A percentile compares a stretch with the other conserved stretches of the same genome.
These are phyloP conservation scores for Pentalonia nigronervosa DNA, from an alignment of 1,140 invertebrate genomes.

Conservation along the genomic window DNA sequence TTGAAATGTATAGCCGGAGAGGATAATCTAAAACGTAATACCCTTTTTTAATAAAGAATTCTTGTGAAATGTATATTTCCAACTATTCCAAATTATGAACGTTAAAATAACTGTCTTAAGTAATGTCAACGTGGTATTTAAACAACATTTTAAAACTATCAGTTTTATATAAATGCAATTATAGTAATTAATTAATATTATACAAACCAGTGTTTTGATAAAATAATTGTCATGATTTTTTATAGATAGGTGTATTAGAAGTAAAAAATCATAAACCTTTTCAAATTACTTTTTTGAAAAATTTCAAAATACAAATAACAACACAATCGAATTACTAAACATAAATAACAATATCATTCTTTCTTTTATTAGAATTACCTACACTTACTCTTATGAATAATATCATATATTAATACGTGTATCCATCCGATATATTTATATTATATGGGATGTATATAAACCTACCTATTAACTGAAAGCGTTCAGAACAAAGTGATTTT, in stretches of 20 bases:
- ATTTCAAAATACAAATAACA: neutral
- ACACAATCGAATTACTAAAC: neutral
- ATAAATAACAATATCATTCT: neutral
- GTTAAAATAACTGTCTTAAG: neutral
- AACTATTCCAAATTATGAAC: slow-evolving; percentile 22
- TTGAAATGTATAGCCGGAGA: neutral
- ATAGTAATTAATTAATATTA: neutral
- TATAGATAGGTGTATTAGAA: neutral
- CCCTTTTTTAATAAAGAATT: slow-evolving; percentile 46
- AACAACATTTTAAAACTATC: neutral
- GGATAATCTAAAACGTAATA: neutral
- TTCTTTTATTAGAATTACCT: neutral
- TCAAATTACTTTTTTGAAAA: neutral
- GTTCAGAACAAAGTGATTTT: slow-evolving; percentile 24
- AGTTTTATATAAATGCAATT: neutral
- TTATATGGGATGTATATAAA: neutral
- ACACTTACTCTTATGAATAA: neutral
- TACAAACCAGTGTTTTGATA: neutral
- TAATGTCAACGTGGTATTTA: slow-evolving; percentile 31
- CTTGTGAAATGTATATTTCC: neutral
- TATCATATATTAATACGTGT: neutral
- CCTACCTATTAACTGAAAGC: neutral
- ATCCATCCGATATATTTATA: neutral
- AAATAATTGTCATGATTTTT: neutral
- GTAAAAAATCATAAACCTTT: neutral